Evolutionary conservation across 2,888 invertebrate genomes (phyloP).

Genomic region (Eupeodes luniger): DNA sequence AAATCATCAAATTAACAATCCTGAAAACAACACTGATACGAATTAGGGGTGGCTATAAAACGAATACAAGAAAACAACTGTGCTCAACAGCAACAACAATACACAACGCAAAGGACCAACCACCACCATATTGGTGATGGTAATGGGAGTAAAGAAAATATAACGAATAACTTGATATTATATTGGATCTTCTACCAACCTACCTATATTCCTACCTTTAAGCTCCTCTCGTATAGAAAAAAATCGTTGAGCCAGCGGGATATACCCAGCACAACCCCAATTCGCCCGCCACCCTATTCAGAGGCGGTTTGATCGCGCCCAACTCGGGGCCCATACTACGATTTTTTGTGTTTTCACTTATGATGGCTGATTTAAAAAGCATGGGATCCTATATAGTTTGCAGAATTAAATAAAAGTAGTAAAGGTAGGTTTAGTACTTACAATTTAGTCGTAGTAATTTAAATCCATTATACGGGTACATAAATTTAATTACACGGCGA

Average conservation of each 20-base stretch:
- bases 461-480: no score
- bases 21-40: conserved; percentile 77
- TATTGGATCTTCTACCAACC: conserved; percentile 49
- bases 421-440: no score
- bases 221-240: neutral
- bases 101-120: conserved; percentile 37
- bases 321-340: neutral
- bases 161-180: conserved; percentile 73
- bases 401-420: no score
- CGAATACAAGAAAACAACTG: conserved; percentile 77
- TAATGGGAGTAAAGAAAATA: conserved; percentile 63
- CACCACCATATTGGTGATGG: conserved; percentile 7
- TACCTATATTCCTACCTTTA: conserved; percentile 1
- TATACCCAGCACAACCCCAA: conserved; percentile 26
- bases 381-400: no score
- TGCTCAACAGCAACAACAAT: conserved; percentile 58
- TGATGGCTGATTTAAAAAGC: no score
- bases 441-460: no score
- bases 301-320: neutral
- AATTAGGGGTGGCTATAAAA: conserved; percentile 77
- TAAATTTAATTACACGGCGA: no score
- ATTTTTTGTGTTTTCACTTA: neutral
- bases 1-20: conserved; percentile 78
- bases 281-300: conserved; percentile 35
- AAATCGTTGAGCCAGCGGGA: conserved; percentile 46